phyloP scores from a whole-genome alignment of 2,113 vertebrate genomes.

The Lutjanus erythropterus region DNA sequence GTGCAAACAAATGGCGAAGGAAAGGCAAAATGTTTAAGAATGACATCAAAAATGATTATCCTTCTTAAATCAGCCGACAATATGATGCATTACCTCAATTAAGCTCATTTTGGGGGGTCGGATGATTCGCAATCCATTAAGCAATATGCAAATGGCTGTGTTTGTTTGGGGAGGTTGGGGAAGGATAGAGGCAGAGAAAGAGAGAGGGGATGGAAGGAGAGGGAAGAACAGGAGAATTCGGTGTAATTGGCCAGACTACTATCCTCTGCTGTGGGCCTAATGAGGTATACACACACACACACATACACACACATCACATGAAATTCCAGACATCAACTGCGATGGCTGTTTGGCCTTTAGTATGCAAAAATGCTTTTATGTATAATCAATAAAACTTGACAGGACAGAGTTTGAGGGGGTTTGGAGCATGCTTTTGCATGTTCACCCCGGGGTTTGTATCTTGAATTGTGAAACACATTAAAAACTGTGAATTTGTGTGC shows the following conservation, averaged over 20 bases:
- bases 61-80: constrained; percentile 61
- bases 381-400: constrained; percentile 55
- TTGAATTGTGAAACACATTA: neutral
- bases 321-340: constrained; percentile 29
- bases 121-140: constrained; percentile 76
- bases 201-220: neutral
- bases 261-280: constrained; percentile 67
- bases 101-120: constrained; percentile 65
- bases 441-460: neutral
- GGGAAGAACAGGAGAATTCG: constrained; percentile 48
- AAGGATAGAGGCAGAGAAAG: constrained; percentile 34
- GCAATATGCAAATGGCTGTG: constrained; percentile 72
- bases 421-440: neutral
- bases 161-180: constrained; percentile 66
- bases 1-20: constrained; percentile 30
- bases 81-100: constrained; percentile 77
- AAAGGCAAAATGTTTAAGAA: constrained; percentile 48
- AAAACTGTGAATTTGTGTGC: neutral
- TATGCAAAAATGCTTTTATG: constrained; percentile 34
- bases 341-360: constrained; percentile 32
- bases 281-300: constrained; percentile 62
- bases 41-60: constrained; percentile 62
- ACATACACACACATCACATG: constrained; percentile 25
- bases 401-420: constrained; percentile 21
- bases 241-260: constrained; percentile 65